phyloP scores from a whole-genome alignment of 2,113 vertebrate genomes.

The Australoheros scitulus region DNA sequence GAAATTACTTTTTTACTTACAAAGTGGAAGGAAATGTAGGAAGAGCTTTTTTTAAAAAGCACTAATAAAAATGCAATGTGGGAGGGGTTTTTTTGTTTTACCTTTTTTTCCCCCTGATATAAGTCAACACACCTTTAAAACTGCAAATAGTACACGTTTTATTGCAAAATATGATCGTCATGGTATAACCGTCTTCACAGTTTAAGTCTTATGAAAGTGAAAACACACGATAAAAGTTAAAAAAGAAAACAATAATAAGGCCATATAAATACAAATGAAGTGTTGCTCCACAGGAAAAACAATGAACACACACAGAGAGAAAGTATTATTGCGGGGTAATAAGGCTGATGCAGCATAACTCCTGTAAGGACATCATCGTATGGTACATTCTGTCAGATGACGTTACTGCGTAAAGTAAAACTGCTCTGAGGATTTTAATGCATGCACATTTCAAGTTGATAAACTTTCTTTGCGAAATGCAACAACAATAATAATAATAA shows the following conservation, averaged over 20 bases:
- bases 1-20: not conserved
- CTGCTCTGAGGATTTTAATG: slow-evolving; percentile 32
- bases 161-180: slow-evolving; percentile 56
- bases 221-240: slow-evolving; percentile 29
- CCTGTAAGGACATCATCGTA: slow-evolving; percentile 1
- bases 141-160: slow-evolving; percentile 59
- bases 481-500: slow-evolving; percentile 43
- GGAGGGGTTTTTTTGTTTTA: not conserved
- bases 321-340: slow-evolving; percentile 13
- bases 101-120: not conserved
- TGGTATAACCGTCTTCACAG: slow-evolving; percentile 53
- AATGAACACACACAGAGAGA: not conserved
- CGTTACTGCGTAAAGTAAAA: slow-evolving; percentile 48
- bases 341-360: slow-evolving; percentile 19
- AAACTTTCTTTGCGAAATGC: slow-evolving; percentile 2
- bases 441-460: slow-evolving; percentile 37
- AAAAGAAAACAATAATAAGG: slow-evolving; percentile 42
- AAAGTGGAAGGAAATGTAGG: not conserved
- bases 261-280: slow-evolving; percentile 55
- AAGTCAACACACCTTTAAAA: slow-evolving; percentile 25
- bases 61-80: not conserved
- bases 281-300: slow-evolving; percentile 24
- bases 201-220: slow-evolving; percentile 57
- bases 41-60: not conserved
- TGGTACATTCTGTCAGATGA: slow-evolving; percentile 70